Evolutionary conservation across 2,113 vertebrate genomes (phyloP), one percentile per base, ranked within the genome.

Genomic region (Anhinga rufa): DNA sequence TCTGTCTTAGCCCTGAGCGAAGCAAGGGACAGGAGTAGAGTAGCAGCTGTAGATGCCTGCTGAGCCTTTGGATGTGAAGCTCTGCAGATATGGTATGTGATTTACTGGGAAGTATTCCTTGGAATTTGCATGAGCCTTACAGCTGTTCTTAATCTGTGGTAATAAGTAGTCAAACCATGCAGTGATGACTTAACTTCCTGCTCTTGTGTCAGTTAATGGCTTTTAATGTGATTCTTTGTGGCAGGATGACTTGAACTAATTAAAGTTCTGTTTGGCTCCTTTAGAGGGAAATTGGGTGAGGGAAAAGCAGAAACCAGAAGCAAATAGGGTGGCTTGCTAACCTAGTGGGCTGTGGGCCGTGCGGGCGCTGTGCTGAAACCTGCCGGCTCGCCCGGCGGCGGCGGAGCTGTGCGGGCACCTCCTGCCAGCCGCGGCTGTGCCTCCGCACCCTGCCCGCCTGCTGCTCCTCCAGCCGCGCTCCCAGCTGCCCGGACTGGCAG

Each of bases 121-220:
- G 86, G 90, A 90, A 88, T 94, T 90, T 88, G 75, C 1, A 0
- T 62, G 85, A 93, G 76, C n/a, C 52, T 61, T 54, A 22, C 64
- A 94, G 92, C 71, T 2, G 1, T 83, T 92, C 75, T 60, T 60
- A 29, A 0, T 90, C 87, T 86, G 70, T 72, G 55, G 46, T 55
- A 85, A 74, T 58, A 76, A 72, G 61, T 19, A 85, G 32, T 69
- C 54, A 52, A 60, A 76, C 52, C 52, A 85, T 28, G 70, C 8
- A 21, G 69, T 42, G 70, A 49, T 93, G 89, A 93, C 38, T 82
- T 89, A 49, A 95, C 82, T 95, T 96, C 94, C 94, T 95, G 91
- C 79, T 79, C 81, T 61, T 80, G 32, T 91, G 77, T 84, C 83
- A 87, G 44, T 85, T 91, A 75, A 62, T 94, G 52, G 68, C 58